These are phyloP conservation scores for Perccottus glenii DNA, from an alignment of 2,113 vertebrate species.

Conservation along the genomic window DNA sequence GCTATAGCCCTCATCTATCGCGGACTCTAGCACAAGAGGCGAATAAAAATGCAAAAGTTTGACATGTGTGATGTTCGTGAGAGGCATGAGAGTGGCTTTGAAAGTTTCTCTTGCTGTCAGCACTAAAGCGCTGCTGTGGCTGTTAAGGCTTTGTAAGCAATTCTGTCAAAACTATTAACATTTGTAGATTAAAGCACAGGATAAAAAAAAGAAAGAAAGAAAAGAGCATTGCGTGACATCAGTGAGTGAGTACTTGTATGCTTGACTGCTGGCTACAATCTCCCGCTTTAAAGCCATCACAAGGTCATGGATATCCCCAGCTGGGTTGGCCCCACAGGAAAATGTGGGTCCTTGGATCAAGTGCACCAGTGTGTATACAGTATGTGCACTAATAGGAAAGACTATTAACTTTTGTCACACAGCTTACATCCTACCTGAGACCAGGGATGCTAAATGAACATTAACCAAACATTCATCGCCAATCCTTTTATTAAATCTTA, in stretches of 20 bases:
- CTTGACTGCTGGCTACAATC: conserved; percentile 15
- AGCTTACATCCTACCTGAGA: not conserved
- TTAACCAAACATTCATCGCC: not conserved
- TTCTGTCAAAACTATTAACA: conserved; percentile 75
- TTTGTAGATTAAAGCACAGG: conserved; percentile 55
- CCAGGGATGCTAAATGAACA: too few relatives aligned
- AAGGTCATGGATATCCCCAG: conserved; percentile 40
- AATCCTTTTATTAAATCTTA: too few relatives aligned
- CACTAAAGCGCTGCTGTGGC: conserved; percentile 40
- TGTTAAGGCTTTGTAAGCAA: conserved; percentile 64
- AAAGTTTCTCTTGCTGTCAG: conserved; percentile 57
- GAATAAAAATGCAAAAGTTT: conserved; percentile 53
- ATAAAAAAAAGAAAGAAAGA: not conserved
- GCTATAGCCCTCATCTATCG: conserved; percentile 22
- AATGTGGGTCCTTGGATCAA: conserved; percentile 29
- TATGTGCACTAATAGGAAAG: conserved; percentile 8
- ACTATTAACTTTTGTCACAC: not conserved
- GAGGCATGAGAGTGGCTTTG: conserved; percentile 49
- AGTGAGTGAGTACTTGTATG: conserved; percentile 8
- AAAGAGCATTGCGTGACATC: conserved; percentile 8
- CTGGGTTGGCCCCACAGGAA: conserved; percentile 31
- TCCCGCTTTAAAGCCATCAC: conserved; percentile 27
- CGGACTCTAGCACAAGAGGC: conserved; percentile 2
- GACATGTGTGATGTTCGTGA: conserved; percentile 53
- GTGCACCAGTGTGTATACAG: conserved; percentile 1